A percentile compares a stretch with the other conserved stretches of the same genome.
Evolutionary conservation across 2,797 vertebrate genomes (phyloP).

Genomic region (Pangasius macronema): DNA sequence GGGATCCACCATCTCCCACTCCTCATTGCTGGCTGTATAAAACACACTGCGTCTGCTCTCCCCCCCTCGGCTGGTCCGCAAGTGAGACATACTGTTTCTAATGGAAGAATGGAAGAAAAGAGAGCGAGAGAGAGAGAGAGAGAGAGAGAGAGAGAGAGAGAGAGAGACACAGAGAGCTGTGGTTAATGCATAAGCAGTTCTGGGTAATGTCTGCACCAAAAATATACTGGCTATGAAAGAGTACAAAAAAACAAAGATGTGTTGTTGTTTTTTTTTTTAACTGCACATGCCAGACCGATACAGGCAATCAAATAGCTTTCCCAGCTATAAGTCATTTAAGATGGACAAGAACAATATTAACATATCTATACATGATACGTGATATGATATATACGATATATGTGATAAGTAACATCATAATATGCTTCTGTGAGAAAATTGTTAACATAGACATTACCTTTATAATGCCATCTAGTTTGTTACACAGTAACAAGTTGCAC

Average conservation of each 20-base stretch:
- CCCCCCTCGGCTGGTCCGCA: slow-evolving; percentile 78
- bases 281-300: neutral
- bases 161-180: neutral
- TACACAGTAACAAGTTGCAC: neutral
- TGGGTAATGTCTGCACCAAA: neutral
- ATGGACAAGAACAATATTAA: neutral
- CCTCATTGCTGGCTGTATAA: slow-evolving; percentile 84
- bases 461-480: neutral
- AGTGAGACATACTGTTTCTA: slow-evolving; percentile 92
- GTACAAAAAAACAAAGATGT: neutral
- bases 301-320: neutral
- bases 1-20: slow-evolving; percentile 93
- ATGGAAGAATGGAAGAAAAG: slow-evolving; percentile 23
- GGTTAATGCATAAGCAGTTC: neutral
- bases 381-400: no score
- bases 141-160: neutral
- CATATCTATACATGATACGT: neutral
- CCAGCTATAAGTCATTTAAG: neutral
- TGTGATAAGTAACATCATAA: neutral
- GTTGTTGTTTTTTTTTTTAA: neutral
- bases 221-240: neutral
- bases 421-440: neutral
- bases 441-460: neutral
- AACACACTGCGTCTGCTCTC: slow-evolving; percentile 89
- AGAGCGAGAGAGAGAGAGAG: neutral